phyloP scores from a whole-genome alignment of 1,140 invertebrate species.

The Paraescarpia echinospica region DNA sequence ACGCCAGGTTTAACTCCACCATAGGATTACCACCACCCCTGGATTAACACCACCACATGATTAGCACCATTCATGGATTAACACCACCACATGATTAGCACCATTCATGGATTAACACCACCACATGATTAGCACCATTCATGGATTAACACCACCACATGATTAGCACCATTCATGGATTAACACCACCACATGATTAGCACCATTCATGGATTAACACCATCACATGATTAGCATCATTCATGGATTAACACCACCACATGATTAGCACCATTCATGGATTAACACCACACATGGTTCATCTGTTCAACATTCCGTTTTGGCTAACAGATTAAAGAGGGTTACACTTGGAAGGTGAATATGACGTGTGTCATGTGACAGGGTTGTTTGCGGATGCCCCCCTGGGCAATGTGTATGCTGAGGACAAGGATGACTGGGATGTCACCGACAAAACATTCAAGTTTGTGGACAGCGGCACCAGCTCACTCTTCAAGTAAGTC shows the following conservation, averaged over 20 bases:
- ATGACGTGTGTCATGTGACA: background rate
- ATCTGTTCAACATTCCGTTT: background rate
- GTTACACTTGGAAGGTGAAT: background rate
- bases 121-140: too few relatives aligned
- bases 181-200: background rate
- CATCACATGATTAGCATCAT: too few relatives aligned
- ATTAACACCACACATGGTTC: too few relatives aligned
- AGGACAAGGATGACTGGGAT: slow-evolving; percentile 97
- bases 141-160: too few relatives aligned
- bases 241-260: too few relatives aligned
- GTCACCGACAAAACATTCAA: slow-evolving; percentile 90
- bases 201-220: too few relatives aligned
- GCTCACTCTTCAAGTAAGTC: slow-evolving; percentile 2
- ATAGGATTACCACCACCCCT: too few relatives aligned
- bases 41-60: background rate
- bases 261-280: too few relatives aligned
- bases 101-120: too few relatives aligned
- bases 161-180: too few relatives aligned
- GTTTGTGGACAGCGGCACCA: background rate
- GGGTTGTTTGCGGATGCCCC: slow-evolving; percentile 17
- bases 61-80: background rate
- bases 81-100: too few relatives aligned
- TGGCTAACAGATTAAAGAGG: background rate
- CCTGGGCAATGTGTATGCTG: slow-evolving; percentile 92
- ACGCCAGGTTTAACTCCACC: too few relatives aligned